Base-by-base conservation (phyloP, 2,888 invertebrate genomes). In the Polydrusus tereticollis region DNA sequence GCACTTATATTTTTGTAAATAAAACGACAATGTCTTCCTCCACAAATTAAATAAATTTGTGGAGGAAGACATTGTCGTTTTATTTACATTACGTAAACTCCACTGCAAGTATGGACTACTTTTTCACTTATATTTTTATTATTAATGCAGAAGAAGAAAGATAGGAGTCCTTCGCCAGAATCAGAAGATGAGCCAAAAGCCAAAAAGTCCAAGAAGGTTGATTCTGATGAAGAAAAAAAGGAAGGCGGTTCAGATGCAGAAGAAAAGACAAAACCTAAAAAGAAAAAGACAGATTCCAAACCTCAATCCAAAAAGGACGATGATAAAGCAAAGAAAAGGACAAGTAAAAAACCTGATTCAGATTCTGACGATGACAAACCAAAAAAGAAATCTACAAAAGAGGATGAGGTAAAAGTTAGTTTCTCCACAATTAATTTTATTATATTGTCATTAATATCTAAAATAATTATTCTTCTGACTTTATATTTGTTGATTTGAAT, bases 271-370 rank as follows among this genome's bases (percentile, higher is more conserved):
- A 76, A 77, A 43, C 23, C 52, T 2, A 79, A 76, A 66, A 78
- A 80, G 55, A 74, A 71, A 47, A 79, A 73, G 55, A 23, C 60
- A 0, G 69, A 68, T 7, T 73, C 73, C 0, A 73, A 69, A 41
- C 72, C 75, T 16, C 66, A 75, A 20, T 73, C 73, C 1, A 75
- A 75, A 47, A 75, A 73, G 52, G 73, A 73, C 18, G 72, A 69
- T 14, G 73, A 69, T 45, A 74, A 59, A 69, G 82, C 10, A 86
- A 87, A 75, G 87, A 88, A 62, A 38, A 69, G 45, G 77, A 73
- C 71, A 7, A 63, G 72, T 1, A 83, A 85, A 50, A 80, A 81
- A 81, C 43, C 16, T 14, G 79, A 79, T 8, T 76, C 78, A 4
- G 80, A 80, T 33, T 75, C 78, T 0, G 78, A 80, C 45, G 81